A percentile compares a stretch with the other conserved stretches of the same genome.
These are phyloP conservation scores for Octopus bimaculoides DNA, from an alignment of 1,140 invertebrate genomes.

Conservation along the genomic window DNA sequence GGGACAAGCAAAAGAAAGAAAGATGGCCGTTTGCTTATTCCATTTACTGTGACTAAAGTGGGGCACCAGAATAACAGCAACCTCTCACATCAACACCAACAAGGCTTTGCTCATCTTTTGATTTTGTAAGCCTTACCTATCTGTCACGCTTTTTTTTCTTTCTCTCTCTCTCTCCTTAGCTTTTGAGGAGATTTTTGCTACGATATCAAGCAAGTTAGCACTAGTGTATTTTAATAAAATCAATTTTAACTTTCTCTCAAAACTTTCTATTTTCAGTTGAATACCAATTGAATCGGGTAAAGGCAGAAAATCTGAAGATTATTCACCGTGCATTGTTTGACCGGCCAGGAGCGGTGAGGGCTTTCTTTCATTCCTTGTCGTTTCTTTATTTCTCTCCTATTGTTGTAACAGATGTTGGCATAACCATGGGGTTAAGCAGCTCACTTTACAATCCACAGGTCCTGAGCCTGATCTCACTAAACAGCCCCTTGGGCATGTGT, in stretches of 20 bases:
- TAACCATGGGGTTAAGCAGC: background rate
- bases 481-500: background rate
- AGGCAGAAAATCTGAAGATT: slow-evolving; percentile 51
- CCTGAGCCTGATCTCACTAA: too few species aligned
- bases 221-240: background rate
- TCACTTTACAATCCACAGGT: background rate
- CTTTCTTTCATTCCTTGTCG: background rate
- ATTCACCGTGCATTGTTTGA: slow-evolving; percentile 53
- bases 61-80: too few species aligned
- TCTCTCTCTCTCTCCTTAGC: background rate
- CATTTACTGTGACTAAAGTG: too few species aligned
- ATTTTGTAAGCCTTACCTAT: too few species aligned
- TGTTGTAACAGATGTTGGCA: background rate
- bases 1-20: too few species aligned
- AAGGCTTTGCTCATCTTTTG: too few species aligned
- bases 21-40: too few species aligned
- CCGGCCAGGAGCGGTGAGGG: slow-evolving; percentile 48
- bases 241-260: background rate
- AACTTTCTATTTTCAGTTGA: slow-evolving; percentile 47
- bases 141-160: too few species aligned
- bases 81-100: too few species aligned
- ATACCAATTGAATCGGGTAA: slow-evolving; percentile 40
- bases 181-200: background rate
- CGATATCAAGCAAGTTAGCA: background rate
- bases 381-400: background rate